Evolutionary conservation across 2,888 invertebrate species (phyloP), one percentile per base, ranked within the genome.

Genomic region (Mesochorus sp.): DNA sequence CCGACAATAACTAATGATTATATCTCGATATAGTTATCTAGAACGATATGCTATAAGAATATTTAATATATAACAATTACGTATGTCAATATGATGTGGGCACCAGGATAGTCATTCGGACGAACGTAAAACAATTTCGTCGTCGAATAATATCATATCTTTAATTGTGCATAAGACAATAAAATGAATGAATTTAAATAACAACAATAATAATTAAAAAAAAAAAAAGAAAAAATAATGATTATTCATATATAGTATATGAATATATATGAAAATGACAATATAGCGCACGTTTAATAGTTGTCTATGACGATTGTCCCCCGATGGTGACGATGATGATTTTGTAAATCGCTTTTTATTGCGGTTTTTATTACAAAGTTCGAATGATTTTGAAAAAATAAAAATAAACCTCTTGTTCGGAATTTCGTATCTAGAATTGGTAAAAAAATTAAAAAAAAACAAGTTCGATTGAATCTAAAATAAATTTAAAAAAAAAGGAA

Each of bases 151-250:
- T 80, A 67, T 72, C 72, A 74, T 74, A 80, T 68, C 71, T 71
- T 79, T 74, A 80, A 80, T 76, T 80, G 80, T 81, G 81, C 78
- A 78, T 80, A 80, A 78, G 81, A 81, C 81, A 81, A 81, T 81
- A 81, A 81, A 75, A 55, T 55, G n/a, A 68, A 72, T 39, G 17
- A 71, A 26, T 21, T 67, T 62, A 28, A 61, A 51, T 14, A 70
- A 34, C 14, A 67, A 67, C 17, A 26, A 19, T 49, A 64, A 28
- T 14, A 24, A 49, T 3, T 6, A 51, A 14, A 34, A 14, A 37
- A 26, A 21, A 21, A 17, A n/a, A 4, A 21, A 57, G 37, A 39
- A 55, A 42, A 5, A 10, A 47, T n/a, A 8, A 21, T 24, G 26
- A 72, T 67, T 39, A 67, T 55, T 57, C 28, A 64, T 17, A 73